Base-by-base conservation (phyloP, 53 echinoderm and acorn worm species). In the Pentamera pediparva region DNA sequence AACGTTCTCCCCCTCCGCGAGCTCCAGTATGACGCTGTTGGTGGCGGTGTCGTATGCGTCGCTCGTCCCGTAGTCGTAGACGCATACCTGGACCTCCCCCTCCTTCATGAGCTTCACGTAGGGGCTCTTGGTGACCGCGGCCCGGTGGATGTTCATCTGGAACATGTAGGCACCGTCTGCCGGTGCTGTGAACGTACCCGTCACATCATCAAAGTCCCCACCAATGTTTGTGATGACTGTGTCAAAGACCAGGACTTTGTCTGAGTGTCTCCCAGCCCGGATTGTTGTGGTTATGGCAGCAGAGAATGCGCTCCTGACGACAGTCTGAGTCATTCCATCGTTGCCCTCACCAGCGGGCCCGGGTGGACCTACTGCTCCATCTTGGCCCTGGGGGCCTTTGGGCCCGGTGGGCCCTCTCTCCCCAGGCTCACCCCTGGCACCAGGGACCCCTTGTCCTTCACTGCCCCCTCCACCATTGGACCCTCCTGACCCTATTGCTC, bases 31-130 rank as follows among this genome's bases (percentile, higher is more conserved):
- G 17, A 85, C 65, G 52, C 89, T 89, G 75, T 92, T 92, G 32
- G 83, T 92, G 11, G 92, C 79, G 0, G 92, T 89, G 57, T 92
- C 92, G 80, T 89, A 92, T 9, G 92, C 89, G 37, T 92, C 92
- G 58, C 86, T 86, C 52, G 77, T 72, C 31, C 89, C 92, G 27
- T 92, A 92, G 61, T 92, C 92, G 53, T 92, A 89, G 24, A 86
- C 89, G 12, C 87, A 70, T 0, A 92, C 62, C 78, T 86, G 86
- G 81, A 92, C 81, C 13, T 89, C 72, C 12, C 86, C 89, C 20
- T 92, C 89, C 39, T 79, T 65, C 92, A 92, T 89, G 13, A 92
- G 86, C 67, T 92, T 92, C 3, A 92, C 92, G 59, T 89, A 92
- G 20, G 92, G 92, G 75, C 80, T 86, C 82, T 86, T 92, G 38